Evolutionary conservation across 2,797 vertebrate genomes (phyloP).

Genomic region (Eleutherodactylus coqui): DNA sequence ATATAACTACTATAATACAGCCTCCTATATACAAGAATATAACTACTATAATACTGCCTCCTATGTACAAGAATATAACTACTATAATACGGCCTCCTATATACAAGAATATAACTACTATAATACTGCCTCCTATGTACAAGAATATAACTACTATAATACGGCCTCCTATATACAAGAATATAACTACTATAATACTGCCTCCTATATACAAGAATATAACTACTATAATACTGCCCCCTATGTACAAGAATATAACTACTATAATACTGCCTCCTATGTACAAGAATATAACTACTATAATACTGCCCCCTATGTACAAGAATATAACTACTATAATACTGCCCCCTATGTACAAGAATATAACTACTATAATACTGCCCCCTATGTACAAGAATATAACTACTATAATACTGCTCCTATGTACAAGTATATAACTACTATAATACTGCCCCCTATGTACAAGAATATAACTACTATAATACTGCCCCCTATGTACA

Average conservation of each 20-base stretch:
- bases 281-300: background rate
- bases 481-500: no score
- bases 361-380: constrained; percentile 7
- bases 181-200: constrained; percentile 9
- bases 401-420: constrained; percentile 2
- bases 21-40: background rate
- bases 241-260: no score
- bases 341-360: background rate
- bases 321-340: background rate
- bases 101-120: background rate
- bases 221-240: background rate
- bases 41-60: background rate
- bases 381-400: background rate
- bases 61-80: background rate
- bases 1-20: background rate
- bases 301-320: background rate
- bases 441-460: no score
- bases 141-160: no score
- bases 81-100: background rate
- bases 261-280: constrained; percentile 5
- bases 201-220: background rate
- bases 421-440: background rate
- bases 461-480: no score
- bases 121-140: no score
- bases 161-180: no score